phyloP scores from a whole-genome alignment of 2,797 vertebrate species.

The Mallotus villosus region DNA sequence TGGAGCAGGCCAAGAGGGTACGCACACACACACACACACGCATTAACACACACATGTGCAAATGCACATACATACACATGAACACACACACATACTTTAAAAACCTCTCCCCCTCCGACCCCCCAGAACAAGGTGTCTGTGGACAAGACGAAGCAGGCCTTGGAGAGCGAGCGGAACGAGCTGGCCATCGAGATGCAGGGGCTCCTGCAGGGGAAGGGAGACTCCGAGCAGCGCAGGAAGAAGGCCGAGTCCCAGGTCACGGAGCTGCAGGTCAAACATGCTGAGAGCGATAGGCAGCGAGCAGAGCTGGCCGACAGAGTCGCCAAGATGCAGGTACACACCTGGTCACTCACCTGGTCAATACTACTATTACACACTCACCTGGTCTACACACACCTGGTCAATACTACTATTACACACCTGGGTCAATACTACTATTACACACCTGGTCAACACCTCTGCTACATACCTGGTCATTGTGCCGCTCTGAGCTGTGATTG shows the following conservation, averaged over 20 bases:
- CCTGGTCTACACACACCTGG: too few species aligned
- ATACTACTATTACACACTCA: too few species aligned
- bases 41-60: neutral
- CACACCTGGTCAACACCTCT: too few species aligned
- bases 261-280: slow-evolving; percentile 89
- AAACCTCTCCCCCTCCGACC: neutral
- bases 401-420: too few species aligned
- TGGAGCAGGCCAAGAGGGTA: slow-evolving; percentile 96
- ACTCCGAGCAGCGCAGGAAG: slow-evolving; percentile 93
- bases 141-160: slow-evolving; percentile 92
- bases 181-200: slow-evolving; percentile 89
- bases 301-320: slow-evolving; percentile 82
- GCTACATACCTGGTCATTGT: neutral
- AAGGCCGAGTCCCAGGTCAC: slow-evolving; percentile 87
- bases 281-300: slow-evolving; percentile 86
- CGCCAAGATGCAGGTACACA: slow-evolving; percentile 85
- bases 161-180: slow-evolving; percentile 92
- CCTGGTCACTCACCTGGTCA: neutral
- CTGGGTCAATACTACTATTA: too few species aligned
- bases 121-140: slow-evolving; percentile 90
- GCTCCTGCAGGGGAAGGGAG: slow-evolving; percentile 87
- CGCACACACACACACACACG: neutral
- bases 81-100: neutral
- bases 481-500: neutral
- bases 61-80: neutral